Percentiles rank a stretch among this genome's conserved stretches.
phyloP scores from a whole-genome alignment of 2,888 invertebrate genomes.

The Spisula subtruncata region DNA sequence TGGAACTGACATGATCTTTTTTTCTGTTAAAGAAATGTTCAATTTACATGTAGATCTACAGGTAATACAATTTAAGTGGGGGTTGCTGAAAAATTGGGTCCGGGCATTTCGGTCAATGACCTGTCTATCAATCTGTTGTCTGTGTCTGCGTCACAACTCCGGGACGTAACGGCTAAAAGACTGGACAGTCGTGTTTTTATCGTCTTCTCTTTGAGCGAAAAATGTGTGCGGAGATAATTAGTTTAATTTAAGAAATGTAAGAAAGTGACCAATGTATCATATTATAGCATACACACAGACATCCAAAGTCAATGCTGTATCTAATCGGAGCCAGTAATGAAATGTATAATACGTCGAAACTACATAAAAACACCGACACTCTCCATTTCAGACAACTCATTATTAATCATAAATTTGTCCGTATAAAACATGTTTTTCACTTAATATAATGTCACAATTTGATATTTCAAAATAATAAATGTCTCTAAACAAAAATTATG shows the following conservation, averaged over 20 bases:
- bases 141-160: background rate
- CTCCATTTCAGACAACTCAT: background rate
- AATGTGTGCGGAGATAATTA: background rate
- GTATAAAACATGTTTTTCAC: constrained; percentile 24
- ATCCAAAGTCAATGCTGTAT: background rate
- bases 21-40: too few species aligned
- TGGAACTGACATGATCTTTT: too few species aligned
- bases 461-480: constrained; percentile 30
- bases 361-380: background rate
- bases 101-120: too few species aligned
- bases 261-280: constrained; percentile 3
- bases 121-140: too few species aligned
- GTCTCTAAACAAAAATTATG: background rate
- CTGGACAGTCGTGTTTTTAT: background rate
- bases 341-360: background rate
- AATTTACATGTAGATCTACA: too few species aligned
- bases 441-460: constrained; percentile 31
- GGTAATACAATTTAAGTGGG: too few species aligned
- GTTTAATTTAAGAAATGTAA: background rate
- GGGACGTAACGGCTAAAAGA: background rate
- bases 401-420: constrained; percentile 8
- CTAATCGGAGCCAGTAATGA: background rate
- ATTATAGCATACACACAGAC: background rate
- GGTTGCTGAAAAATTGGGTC: too few species aligned
- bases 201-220: background rate